Evolutionary conservation across 2,888 invertebrate genomes (phyloP), one percentile per base, ranked within the genome.

Genomic region (Disparrhopalites patrizii): DNA sequence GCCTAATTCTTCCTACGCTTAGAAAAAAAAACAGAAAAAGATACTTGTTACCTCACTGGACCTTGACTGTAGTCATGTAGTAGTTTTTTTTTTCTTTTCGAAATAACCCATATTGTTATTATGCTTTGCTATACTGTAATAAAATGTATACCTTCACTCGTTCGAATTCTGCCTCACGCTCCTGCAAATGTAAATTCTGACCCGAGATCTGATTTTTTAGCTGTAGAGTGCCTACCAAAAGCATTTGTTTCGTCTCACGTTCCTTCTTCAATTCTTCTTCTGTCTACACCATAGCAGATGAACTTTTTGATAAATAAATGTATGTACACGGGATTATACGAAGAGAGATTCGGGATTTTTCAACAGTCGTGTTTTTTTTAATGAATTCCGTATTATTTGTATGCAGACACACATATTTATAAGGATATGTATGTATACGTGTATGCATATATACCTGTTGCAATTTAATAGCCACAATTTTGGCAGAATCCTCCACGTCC

Each of bases 401-500:
- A n/a, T n/a, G n/a, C n/a, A n/a, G n/a, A n/a, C n/a, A n/a, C n/a
- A n/a, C n/a, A n/a, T n/a, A 10, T 43, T 43, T 43, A 10, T n/a
- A 36, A 23, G 23, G 13, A 8, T n/a, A 58, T 58, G 15, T 36
- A 56, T 30, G 5, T 33, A 33, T 47, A 47, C 47, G 18, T 43
- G 15, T 43, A 15, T n/a, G 47, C 18, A 47, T 15, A 18, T 28
- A 13, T 27, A 70, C 72, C 68, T 71, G 68, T 56, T 70, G 71
- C 10, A 73, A 64, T 47, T 69, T 68, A 1, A 69, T 51, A 31
- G 65, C 68, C 31, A 70, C 66, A 15, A 61, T 43, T 38, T 61
- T 69, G 8, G 70, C 69, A 15, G 70, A 66, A 7, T 70, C 67
- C 31, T 73, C 70, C 1, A 67, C 30, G 31, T 73, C 70, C 2